phyloP scores from a whole-genome alignment of 2,113 vertebrate genomes.

The Lepus europaeus region DNA sequence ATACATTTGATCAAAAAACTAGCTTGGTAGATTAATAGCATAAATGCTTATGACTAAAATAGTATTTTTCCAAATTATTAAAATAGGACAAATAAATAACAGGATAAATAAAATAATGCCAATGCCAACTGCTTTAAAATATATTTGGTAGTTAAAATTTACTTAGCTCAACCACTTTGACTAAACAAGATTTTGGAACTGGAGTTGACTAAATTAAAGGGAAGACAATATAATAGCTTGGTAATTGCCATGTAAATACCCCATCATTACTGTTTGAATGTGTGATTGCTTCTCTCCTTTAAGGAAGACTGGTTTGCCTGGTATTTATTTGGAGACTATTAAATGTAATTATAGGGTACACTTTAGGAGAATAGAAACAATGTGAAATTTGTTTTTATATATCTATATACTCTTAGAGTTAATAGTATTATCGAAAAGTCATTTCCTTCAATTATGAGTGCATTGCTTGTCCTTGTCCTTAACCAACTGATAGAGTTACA shows the following conservation, averaged over 20 bases:
- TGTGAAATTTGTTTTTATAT: conserved; percentile 35
- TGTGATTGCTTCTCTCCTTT: conserved; percentile 54
- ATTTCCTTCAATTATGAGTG: not conserved
- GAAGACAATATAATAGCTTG: conserved; percentile 71
- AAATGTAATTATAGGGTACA: conserved; percentile 55
- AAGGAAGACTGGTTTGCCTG: conserved; percentile 39
- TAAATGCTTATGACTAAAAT: conserved; percentile 14
- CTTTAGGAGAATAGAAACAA: conserved; percentile 59
- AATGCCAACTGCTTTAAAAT: not conserved
- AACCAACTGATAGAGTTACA: not conserved
- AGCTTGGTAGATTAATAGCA: not conserved
- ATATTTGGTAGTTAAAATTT: conserved; percentile 56
- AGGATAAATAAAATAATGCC: not conserved
- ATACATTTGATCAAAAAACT: not conserved
- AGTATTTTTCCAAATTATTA: not conserved
- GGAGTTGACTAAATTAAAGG: conserved; percentile 53
- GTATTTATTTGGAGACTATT: conserved; percentile 65
- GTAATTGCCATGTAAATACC: conserved; percentile 62
- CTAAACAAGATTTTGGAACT: conserved; percentile 42
- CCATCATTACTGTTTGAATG: conserved; percentile 53
- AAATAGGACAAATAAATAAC: not conserved
- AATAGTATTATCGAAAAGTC: conserved; percentile 53
- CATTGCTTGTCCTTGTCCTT: not conserved
- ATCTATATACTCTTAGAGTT: not conserved
- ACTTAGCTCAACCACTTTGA: conserved; percentile 36